phyloP scores from a whole-genome alignment of 2,113 vertebrate genomes.

The Crotalus tigris region DNA sequence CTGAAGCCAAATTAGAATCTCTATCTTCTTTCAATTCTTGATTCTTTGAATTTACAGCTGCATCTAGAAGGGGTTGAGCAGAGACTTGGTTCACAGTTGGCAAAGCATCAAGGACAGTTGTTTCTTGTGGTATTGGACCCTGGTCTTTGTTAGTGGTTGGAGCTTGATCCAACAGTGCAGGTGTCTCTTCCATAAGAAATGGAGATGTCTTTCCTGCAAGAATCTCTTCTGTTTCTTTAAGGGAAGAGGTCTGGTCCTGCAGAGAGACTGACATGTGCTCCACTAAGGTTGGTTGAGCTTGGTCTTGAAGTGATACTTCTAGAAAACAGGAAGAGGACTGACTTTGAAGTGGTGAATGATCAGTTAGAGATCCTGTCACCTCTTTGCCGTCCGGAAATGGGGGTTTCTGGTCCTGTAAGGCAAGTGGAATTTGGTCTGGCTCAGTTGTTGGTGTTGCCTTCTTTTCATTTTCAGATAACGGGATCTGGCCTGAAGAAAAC shows the following conservation, averaged over 20 bases:
- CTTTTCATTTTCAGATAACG: not conserved
- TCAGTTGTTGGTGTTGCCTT: not conserved
- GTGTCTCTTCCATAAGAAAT: not conserved
- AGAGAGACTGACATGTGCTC: not conserved
- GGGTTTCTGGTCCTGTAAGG: not conserved
- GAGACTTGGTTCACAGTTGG: not conserved
- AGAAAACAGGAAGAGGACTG: not conserved
- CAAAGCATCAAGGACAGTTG: not conserved
- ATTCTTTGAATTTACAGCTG: not conserved
- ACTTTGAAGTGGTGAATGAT: not conserved
- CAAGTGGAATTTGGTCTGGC: not conserved
- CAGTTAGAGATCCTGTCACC: not conserved
- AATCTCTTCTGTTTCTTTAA: not conserved
- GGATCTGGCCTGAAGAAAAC: not conserved
- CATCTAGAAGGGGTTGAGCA: not conserved
- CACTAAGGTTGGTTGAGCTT: not conserved
- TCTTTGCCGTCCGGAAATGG: not conserved
- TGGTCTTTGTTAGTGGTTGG: not conserved
- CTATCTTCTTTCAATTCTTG: not conserved
- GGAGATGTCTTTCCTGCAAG: not conserved
- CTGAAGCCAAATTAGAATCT: not conserved
- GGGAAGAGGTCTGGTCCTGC: not conserved
- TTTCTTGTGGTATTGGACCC: not conserved
- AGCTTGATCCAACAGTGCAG: not conserved
- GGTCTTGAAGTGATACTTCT: not conserved